Base-by-base conservation (phyloP, 2,113 vertebrate species). In the Nothocercus nigrocapillus region DNA sequence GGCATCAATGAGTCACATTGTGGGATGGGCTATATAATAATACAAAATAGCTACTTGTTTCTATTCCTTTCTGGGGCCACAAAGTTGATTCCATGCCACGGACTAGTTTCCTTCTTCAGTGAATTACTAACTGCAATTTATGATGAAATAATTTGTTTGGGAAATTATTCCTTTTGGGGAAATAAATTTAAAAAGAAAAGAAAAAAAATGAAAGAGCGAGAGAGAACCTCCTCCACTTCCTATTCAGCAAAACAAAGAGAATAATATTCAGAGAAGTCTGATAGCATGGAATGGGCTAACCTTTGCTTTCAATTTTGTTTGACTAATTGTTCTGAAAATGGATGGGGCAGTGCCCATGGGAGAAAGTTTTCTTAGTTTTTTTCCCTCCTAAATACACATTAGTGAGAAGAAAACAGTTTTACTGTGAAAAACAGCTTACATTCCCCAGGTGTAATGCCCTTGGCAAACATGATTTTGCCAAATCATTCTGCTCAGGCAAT, bases 1-100 rank as follows among this genome's bases (percentile, higher is more conserved):
- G 74, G 34, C 56, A 64, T 73, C 78, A 83, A 78, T 94, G 92
- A 95, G 53, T 95, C 94, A 90, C 76, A 78, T 42, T 14, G 51
- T 42, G 76, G 25, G 56, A 91, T 61, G 73, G 56, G 38, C 28
- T 89, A 68, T 67, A 67, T 27, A 70, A 56, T 44, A 53, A 63
- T 4, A 90, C 73, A 83, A 78, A 58, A 93, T 72, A 67, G 13
- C 64, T 88, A 30, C 44, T 87, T 83, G 28, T 93, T 90, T 88
- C 61, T 28, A 16, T 68, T 88, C 56, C 28, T 68, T 59, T 32
- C 75, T 85, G 78, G 49, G 38, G 21, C 56, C 45, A 85, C 45
- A 88, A 81, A 64, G 64, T 64, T 91, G 69, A 72, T 74, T 93
- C 51, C 81, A 89, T 28, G 7, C 51, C 74, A 74, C 34, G 1